Evolutionary conservation across 2,888 invertebrate species (phyloP), one percentile per base, ranked within the genome.

Genomic region (Piscicola geometra): DNA sequence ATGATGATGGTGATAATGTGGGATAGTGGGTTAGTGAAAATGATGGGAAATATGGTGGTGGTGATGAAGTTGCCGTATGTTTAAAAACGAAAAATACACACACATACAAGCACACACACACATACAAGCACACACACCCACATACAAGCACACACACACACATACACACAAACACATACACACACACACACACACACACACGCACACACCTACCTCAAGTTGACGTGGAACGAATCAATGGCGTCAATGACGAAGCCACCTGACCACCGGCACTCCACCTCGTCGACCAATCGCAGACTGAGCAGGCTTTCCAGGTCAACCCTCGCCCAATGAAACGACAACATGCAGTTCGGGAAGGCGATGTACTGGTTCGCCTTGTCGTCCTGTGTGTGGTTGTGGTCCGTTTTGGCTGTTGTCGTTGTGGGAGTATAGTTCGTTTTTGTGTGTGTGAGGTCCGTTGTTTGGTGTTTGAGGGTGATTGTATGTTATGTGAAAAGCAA

Each of bases 311-410:
- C 93, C 80, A 92, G 91, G 84, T 96, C 96, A 81, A 92, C 89
- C 78, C 93, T 89, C 72, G 95, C 92, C 96, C 98, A 99, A 87
- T 99, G 96, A 88, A 95, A 99, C 28, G 97, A 92, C 86, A 96
- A 90, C 85, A 91, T 92, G 84, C 93, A 93, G 79, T 92, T 92
- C 0, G 94, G 90, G 82, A 93, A 90, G 0, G 94, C 91, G 77
- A 25, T 56, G 60, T 56, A 56, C n/a, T 18, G 21, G n/a, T 21
- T 56, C n/a, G 5, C 3, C 5, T 56, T 56, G 60, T n/a, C 9
- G 25, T 56, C 60, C 9, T 41, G 41, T 41, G 41, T 41, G 41
- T 41, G 41, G 5, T 5, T 41, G 41, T 41, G 41, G 5, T 5
- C 15, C 9, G 5, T 5, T 41, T 5, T 41, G 41, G 5, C 9